Conservation (phyloP, 2,113 vertebrate species). For the Zapornia atra region DNA sequence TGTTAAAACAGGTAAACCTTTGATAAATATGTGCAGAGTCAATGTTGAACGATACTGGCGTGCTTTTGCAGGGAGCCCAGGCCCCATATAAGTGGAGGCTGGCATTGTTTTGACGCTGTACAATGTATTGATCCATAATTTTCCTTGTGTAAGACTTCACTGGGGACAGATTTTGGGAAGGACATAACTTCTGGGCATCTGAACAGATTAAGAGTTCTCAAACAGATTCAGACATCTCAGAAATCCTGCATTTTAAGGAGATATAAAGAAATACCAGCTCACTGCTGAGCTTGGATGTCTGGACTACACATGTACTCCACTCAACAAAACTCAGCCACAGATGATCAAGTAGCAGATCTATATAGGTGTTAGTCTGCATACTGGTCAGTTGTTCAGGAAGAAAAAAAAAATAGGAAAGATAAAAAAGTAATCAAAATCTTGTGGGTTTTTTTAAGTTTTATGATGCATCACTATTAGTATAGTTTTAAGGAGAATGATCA, state of each 20-base stretch:
- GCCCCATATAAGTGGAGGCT: rapidly evolving
- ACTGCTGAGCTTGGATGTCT: neutral
- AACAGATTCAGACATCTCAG: neutral
- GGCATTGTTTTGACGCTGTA: neutral
- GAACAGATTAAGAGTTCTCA: neutral
- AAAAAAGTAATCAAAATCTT: neutral
- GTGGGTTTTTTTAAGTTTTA: neutral
- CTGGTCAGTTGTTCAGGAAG: neutral
- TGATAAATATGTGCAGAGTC: neutral
- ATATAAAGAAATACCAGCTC: neutral
- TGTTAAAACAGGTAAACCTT: neutral
- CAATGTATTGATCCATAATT: neutral
- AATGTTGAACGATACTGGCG: neutral
- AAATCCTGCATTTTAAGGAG: neutral
- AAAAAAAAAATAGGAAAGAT: neutral
- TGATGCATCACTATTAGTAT: neutral
- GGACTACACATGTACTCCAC: neutral
- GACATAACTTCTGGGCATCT: neutral
- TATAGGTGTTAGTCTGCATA: neutral
- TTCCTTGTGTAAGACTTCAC: neutral
- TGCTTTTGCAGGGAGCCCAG: neutral
- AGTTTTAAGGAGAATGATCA: neutral
- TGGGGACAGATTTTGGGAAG: neutral
- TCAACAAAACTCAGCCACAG: neutral
- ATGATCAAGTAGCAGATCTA: neutral